These are phyloP conservation scores for Lycocorax pyrrhopterus DNA, from an alignment of 2,113 vertebrate species.

Conservation along the genomic window DNA sequence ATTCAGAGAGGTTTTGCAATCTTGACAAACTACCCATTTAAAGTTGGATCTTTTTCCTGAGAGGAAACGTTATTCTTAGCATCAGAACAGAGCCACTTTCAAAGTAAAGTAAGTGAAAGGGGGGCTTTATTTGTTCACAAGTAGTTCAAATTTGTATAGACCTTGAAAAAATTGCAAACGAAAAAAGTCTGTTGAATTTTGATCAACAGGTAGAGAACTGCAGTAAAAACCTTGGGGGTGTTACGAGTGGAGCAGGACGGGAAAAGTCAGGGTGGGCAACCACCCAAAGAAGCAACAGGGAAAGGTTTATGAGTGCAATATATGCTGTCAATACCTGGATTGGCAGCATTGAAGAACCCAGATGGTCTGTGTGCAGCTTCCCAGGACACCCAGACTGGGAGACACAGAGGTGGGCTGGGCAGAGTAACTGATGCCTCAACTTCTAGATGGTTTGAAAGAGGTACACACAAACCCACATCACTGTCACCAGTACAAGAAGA, in stretches of 20 bases:
- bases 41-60: neutral
- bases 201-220: neutral
- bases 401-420: neutral
- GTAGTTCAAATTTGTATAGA: neutral
- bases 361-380: neutral
- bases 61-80: neutral
- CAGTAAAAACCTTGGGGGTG: neutral
- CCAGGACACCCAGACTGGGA: neutral
- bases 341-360: neutral
- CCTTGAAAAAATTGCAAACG: neutral
- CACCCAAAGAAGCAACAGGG: neutral
- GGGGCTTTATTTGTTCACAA: neutral
- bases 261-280: neutral
- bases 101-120: neutral
- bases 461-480: neutral
- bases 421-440: neutral
- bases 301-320: neutral
- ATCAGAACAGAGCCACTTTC: neutral
- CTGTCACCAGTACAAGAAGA: neutral
- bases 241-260: accelerated
- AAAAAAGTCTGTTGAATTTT: neutral
- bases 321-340: neutral
- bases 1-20: neutral
- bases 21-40: neutral
- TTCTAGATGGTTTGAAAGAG: neutral